Evolutionary conservation across 1,140 invertebrate species (phyloP), one percentile per base, ranked within the genome.

Genomic region (Pinna nobilis): DNA sequence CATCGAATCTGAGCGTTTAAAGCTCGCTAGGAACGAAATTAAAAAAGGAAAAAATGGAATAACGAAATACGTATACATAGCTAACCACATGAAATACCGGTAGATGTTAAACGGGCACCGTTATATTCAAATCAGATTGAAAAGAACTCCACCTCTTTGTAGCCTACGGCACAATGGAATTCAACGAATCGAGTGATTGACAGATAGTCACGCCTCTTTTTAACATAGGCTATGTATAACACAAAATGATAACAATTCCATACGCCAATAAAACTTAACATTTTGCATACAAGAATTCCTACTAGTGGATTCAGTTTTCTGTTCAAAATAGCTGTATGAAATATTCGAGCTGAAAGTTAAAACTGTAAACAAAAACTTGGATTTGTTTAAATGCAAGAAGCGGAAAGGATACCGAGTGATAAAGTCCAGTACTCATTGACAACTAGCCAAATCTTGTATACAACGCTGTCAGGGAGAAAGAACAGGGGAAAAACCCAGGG

Each of bases 281-380:
- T n/a, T n/a, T n/a, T 44, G 9, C n/a, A 11, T 44, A 9, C n/a
- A n/a, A 35, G 30, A 63, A 63, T 41, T 35, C 35, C 9, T 63
- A 25, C 59, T 37, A 44, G 35, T 41, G 35, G 30, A 44, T 33
- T 41, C 59, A 63, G 39, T 25, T 39, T 63, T 41, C 59, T 44
- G 33, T 25, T n/a, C 39, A 25, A 41, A 39, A 44, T 41, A 63
- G 59, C 35, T 41, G 59, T 32, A 41, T 63, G 59, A 35, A 63
- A 63, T 41, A 63, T 30, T 37, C 25, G 33, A 63, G 33, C 33
- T 63, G 15, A 28, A 7, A 20, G 33, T 59, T 25, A n/a, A 35
- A 63, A 63, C 35, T 63, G 59, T 63, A 25, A 63, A 63, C 44
- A 37, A 63, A 63, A 37, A 30, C 44, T 63, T 44, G 35, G 39